Conservation (phyloP, 2,888 invertebrate species). For the Ophioninae sp. region DNA sequence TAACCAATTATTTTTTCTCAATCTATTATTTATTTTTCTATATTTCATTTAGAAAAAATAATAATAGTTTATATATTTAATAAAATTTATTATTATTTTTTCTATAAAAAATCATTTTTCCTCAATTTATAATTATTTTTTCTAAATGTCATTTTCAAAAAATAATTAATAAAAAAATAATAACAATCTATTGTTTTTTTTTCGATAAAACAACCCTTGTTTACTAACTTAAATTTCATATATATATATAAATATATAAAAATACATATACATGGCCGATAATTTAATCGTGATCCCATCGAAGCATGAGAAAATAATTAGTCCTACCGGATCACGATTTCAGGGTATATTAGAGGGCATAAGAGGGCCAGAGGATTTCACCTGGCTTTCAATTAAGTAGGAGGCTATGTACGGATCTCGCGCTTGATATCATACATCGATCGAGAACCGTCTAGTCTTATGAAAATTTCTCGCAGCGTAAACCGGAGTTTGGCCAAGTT, state of each 20-base stretch:
- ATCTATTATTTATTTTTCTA: too few relatives aligned
- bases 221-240: too few relatives aligned
- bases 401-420: background rate
- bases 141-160: too few relatives aligned
- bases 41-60: too few relatives aligned
- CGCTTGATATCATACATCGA: slow-evolving; percentile 46
- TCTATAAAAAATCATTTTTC: too few relatives aligned
- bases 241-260: background rate
- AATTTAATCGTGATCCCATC: background rate
- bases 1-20: background rate
- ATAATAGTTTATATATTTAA: too few relatives aligned
- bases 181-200: too few relatives aligned
- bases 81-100: too few relatives aligned
- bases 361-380: slow-evolving; percentile 22
- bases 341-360: background rate
- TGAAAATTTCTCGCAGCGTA: slow-evolving; percentile 31
- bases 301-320: slow-evolving; percentile 7
- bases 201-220: too few relatives aligned
- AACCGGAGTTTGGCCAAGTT: slow-evolving; percentile 50
- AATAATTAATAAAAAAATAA: too few relatives aligned
- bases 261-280: background rate
- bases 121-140: too few relatives aligned
- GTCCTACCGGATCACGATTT: slow-evolving; percentile 10
- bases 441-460: slow-evolving; percentile 24
- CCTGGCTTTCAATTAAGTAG: slow-evolving; percentile 39